A percentile compares a stretch with the other conserved stretches of the same genome.
Evolutionary conservation across 1,140 invertebrate genomes (phyloP).

Genomic region (Pogonus chalceus): DNA sequence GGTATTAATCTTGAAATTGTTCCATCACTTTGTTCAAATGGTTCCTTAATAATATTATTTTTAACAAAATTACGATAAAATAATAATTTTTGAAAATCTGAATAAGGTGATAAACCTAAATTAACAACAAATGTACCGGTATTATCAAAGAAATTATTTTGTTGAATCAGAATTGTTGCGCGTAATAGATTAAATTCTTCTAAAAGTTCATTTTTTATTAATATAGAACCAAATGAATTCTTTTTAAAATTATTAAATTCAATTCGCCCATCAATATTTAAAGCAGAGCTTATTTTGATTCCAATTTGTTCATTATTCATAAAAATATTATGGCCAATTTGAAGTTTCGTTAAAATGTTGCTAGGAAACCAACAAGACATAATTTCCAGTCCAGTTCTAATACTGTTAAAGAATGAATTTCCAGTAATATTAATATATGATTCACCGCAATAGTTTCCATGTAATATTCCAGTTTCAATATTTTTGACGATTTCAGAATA

Average conservation of each 20-base stretch:
- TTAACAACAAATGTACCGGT: slow-evolving; percentile 78
- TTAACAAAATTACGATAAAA: slow-evolving; percentile 85
- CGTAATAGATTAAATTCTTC: slow-evolving; percentile 60
- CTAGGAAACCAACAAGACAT: slow-evolving; percentile 64
- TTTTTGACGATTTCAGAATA: slow-evolving; percentile 81
- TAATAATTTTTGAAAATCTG: slow-evolving; percentile 61
- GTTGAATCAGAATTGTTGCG: slow-evolving; percentile 63
- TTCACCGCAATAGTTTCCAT: slow-evolving; percentile 65
- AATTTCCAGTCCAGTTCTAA: slow-evolving; percentile 64
- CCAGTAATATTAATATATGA: slow-evolving; percentile 77
- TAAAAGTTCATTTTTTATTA: slow-evolving; percentile 72
- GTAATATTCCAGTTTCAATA: slow-evolving; percentile 70
- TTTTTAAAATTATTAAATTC: slow-evolving; percentile 82
- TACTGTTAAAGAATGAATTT: slow-evolving; percentile 69
- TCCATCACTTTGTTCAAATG: slow-evolving; percentile 59
- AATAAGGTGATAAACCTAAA: slow-evolving; percentile 78
- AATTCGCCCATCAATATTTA: slow-evolving; percentile 69
- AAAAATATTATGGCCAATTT: slow-evolving; percentile 81
- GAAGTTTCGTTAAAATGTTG: slow-evolving; percentile 49
- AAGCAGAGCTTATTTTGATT: slow-evolving; percentile 70
- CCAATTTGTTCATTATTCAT: slow-evolving; percentile 64
- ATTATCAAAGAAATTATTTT: slow-evolving; percentile 86
- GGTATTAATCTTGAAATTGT: slow-evolving; percentile 63
- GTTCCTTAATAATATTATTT: slow-evolving; percentile 79
- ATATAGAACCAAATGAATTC: slow-evolving; percentile 71